These are phyloP conservation scores for Pluvialis apricaria DNA, from an alignment of 2,113 vertebrate species.

Conservation along the genomic window DNA sequence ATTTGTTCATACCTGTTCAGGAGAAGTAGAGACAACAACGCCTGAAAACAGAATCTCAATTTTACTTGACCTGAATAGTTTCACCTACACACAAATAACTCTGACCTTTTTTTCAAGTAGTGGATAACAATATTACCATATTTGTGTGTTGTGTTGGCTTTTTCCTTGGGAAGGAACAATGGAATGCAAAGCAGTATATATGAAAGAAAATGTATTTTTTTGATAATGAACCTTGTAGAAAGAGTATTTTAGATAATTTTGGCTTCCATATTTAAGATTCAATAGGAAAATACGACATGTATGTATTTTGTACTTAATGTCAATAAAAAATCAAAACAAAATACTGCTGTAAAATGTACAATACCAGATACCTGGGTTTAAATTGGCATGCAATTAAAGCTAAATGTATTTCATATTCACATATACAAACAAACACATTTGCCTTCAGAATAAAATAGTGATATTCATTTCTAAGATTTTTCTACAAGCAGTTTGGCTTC, in stretches of 20 bases:
- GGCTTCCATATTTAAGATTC: background rate
- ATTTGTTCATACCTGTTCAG: background rate
- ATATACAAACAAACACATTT: conserved; percentile 1
- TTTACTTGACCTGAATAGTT: background rate
- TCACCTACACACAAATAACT: background rate
- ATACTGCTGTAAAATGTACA: background rate
- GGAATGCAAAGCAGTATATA: background rate
- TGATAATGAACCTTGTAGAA: background rate
- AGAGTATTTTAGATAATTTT: background rate
- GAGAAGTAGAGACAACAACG: background rate
- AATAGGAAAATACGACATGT: background rate
- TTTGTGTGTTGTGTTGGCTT: background rate
- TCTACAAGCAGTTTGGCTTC: conserved; percentile 10
- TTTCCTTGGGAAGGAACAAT: background rate
- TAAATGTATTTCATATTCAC: conserved; percentile 4
- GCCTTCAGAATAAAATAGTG: background rate
- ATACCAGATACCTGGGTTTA: background rate
- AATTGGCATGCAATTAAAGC: background rate
- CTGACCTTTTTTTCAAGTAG: background rate
- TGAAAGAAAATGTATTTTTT: background rate
- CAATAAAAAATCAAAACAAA: background rate
- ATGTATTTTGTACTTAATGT: background rate
- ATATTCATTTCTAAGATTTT: conserved; percentile 26
- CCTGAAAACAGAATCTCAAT: background rate
- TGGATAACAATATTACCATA: background rate